These are phyloP conservation scores for Neoaliturus tenellus DNA, from an alignment of 2,888 invertebrate species.

Conservation along the genomic window DNA sequence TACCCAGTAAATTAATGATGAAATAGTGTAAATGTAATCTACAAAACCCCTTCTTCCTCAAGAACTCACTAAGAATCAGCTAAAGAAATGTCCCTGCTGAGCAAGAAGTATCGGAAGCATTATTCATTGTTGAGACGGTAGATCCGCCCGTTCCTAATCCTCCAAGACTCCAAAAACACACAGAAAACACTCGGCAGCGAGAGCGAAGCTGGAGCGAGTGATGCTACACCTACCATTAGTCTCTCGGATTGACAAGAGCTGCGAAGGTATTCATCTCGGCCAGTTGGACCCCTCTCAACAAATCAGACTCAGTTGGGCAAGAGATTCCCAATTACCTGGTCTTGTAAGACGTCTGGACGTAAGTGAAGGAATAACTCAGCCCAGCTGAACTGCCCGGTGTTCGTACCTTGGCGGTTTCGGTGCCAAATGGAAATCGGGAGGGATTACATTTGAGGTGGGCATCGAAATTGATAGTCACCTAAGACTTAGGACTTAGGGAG, in stretches of 20 bases:
- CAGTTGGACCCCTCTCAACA: constrained; percentile 7
- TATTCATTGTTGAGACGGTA: constrained; percentile 7
- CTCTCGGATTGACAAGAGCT: background rate
- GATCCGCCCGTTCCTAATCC: constrained; percentile 33
- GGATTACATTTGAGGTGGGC: background rate
- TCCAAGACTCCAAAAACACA: background rate
- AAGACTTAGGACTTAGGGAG: too few relatives aligned
- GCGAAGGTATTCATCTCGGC: background rate
- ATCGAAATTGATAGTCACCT: too few relatives aligned
- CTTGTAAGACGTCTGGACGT: constrained; percentile 16
- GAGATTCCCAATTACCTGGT: background rate
- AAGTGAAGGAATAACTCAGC: constrained; percentile 12
- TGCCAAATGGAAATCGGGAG: background rate
- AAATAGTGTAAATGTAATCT: too few relatives aligned
- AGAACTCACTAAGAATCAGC: background rate
- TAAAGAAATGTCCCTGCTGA: background rate
- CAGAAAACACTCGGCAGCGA: background rate
- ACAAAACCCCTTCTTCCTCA: too few relatives aligned
- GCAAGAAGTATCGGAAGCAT: background rate
- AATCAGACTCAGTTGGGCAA: background rate
- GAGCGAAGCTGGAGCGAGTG: background rate
- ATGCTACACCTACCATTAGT: background rate
- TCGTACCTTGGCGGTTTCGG: background rate
- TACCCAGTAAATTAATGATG: too few relatives aligned
- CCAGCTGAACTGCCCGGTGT: background rate